These are phyloP conservation scores for Xerus inauris DNA, from an alignment of 2,113 vertebrate species.

Conservation along the genomic window DNA sequence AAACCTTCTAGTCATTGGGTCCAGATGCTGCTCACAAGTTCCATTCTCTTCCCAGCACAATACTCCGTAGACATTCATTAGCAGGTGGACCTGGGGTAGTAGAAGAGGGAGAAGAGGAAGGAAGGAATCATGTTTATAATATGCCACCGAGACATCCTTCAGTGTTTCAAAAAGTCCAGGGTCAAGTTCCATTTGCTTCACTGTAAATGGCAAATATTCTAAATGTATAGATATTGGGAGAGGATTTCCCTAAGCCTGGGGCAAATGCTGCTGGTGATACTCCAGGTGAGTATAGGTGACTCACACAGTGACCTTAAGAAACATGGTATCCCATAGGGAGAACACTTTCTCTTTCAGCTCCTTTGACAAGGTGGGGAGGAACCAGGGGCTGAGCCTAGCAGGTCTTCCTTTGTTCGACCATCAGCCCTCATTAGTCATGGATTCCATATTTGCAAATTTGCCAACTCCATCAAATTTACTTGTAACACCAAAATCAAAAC, in stretches of 20 bases:
- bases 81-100: neutral
- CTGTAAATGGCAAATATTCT: neutral
- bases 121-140: neutral
- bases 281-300: neutral
- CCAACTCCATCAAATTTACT: neutral
- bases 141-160: neutral
- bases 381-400: neutral
- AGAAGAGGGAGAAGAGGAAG: fast-evolving
- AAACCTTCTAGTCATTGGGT: neutral
- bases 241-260: neutral
- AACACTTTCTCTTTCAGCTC: neutral
- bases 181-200: too few species aligned
- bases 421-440: fast-evolving
- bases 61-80: neutral
- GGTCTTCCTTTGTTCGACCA: neutral
- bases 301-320: neutral
- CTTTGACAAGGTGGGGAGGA: neutral
- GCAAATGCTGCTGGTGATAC: neutral
- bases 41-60: neutral
- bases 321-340: neutral
- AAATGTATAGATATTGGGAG: neutral
- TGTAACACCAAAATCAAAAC: neutral
- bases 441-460: neutral
- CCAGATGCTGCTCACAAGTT: neutral
- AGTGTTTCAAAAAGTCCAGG: neutral